Evolutionary conservation across 2,797 vertebrate species (phyloP).

Genomic region (Pipistrellus kuhlii): DNA sequence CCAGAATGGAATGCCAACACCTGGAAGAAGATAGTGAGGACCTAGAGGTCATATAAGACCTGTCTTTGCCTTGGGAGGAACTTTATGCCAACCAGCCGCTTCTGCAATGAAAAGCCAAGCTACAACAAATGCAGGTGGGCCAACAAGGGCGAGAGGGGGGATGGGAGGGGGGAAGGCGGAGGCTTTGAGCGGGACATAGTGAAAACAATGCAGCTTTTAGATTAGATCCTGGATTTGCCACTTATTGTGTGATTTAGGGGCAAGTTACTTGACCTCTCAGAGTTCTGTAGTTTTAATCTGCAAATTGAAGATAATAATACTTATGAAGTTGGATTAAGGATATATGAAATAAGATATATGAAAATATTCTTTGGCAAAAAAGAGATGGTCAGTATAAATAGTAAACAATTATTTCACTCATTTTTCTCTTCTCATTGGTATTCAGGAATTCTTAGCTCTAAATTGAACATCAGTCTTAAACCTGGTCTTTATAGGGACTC

Average conservation of each 20-base stretch:
- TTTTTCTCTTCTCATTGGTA: constrained; percentile 1
- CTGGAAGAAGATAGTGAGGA: background rate
- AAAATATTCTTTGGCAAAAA: constrained; percentile 30
- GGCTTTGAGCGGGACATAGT: background rate
- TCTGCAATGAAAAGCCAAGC: background rate
- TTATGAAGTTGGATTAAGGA: background rate
- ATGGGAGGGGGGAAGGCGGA: too few species aligned
- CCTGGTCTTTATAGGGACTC: background rate
- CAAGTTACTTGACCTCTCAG: background rate
- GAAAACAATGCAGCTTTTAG: background rate
- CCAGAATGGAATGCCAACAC: background rate
- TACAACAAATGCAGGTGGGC: background rate
- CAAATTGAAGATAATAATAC: background rate
- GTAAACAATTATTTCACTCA: background rate
- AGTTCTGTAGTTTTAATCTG: background rate
- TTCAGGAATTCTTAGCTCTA: background rate
- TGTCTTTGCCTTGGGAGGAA: background rate
- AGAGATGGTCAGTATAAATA: background rate
- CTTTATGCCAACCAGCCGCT: background rate
- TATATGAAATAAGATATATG: background rate
- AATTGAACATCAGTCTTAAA: constrained; percentile 1
- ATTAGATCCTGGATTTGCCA: background rate
- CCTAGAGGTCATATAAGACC: background rate
- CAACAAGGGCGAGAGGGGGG: too few species aligned
- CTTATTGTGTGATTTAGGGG: background rate